phyloP scores from a whole-genome alignment of 2,797 vertebrate genomes.

The Cyprinella venusta region DNA sequence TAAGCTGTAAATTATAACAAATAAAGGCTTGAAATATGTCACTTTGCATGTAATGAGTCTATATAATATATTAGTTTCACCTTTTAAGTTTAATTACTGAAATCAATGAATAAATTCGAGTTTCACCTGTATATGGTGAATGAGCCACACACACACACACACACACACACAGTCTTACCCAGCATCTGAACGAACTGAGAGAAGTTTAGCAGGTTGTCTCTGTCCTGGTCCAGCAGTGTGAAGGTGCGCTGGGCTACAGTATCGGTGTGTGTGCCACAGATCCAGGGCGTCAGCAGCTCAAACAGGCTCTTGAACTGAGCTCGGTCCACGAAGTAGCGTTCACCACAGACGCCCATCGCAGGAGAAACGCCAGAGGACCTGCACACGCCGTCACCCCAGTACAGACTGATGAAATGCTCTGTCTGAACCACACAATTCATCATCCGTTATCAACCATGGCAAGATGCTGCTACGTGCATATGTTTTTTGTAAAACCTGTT shows the following conservation, averaged over 20 bases:
- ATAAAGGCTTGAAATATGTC: too few relatives aligned
- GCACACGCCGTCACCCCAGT: constrained; percentile 82
- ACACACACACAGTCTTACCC: constrained; percentile 70
- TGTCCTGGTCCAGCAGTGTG: constrained; percentile 86
- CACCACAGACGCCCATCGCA: constrained; percentile 72
- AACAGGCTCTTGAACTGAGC: constrained; percentile 89
- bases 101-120: too few relatives aligned
- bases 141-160: neutral
- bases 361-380: neutral
- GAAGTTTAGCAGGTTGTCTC: constrained; percentile 85
- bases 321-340: constrained; percentile 90
- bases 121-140: neutral
- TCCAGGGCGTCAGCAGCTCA: constrained; percentile 86
- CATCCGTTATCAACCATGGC: neutral
- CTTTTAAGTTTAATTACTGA: too few relatives aligned
- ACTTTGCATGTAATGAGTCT: too few relatives aligned
- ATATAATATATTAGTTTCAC: too few relatives aligned
- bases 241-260: constrained; percentile 86
- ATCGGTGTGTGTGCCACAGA: constrained; percentile 80
- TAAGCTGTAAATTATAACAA: too few relatives aligned
- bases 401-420: constrained; percentile 90
- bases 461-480: neutral
- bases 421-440: constrained; percentile 72
- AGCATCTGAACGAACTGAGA: constrained; percentile 85
- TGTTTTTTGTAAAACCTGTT: too few relatives aligned